Percentiles rank a stretch among this genome's conserved stretches.
phyloP scores from a whole-genome alignment of 2,113 vertebrate genomes.

The Octodon degus region DNA sequence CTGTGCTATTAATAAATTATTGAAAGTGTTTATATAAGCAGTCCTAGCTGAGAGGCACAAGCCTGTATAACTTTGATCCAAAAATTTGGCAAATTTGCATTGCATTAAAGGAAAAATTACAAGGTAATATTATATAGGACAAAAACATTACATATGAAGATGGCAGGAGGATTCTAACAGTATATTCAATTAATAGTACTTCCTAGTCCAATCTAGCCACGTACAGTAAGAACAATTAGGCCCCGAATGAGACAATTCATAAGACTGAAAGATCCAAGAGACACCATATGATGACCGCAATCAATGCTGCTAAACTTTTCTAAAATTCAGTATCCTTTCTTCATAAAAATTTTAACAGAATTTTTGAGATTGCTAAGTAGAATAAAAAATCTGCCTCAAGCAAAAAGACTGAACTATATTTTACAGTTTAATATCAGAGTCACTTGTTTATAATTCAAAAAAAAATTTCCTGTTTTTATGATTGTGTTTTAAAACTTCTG shows the following conservation, averaged over 20 bases:
- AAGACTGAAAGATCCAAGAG: background rate
- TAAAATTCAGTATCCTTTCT: constrained; percentile 16
- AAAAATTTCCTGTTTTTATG: background rate
- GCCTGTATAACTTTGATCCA: background rate
- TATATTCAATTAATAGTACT: background rate
- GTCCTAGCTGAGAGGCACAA: background rate
- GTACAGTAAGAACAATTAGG: background rate
- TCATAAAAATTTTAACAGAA: background rate
- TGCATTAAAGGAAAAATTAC: background rate
- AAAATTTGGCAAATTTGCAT: background rate
- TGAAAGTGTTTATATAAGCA: background rate
- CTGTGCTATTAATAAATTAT: background rate
- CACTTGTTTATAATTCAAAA: constrained; percentile 1
- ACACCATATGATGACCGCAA: background rate
- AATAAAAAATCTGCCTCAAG: constrained; percentile 2
- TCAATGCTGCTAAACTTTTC: background rate
- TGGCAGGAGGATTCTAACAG: background rate
- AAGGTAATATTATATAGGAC: background rate
- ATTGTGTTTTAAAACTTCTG: background rate
- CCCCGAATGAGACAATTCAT: background rate
- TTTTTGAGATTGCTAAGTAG: background rate
- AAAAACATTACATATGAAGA: background rate
- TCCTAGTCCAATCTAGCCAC: background rate
- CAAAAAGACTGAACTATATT: background rate
- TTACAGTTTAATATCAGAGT: background rate